Conservation (phyloP, 2,888 invertebrate genomes). For the Athrips mouffetella region DNA sequence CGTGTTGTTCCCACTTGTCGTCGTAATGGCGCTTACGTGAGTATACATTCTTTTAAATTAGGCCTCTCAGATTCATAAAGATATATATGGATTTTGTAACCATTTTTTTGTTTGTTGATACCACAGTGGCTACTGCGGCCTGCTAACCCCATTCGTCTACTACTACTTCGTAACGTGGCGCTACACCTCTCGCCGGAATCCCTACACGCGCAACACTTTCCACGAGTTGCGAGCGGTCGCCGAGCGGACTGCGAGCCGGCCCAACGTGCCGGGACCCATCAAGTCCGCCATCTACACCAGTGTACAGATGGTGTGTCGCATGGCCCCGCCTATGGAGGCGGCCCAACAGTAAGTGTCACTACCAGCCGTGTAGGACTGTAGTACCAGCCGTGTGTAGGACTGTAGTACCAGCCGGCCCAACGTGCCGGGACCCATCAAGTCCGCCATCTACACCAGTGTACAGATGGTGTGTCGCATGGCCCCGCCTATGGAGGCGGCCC, state of each 20-base stretch:
- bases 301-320: conserved; percentile 84
- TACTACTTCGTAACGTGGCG: conserved; percentile 95
- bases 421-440: too few relatives aligned
- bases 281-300: conserved; percentile 77
- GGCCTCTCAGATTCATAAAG: not conserved
- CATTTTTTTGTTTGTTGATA: not conserved
- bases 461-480: too few relatives aligned
- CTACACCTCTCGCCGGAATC: conserved; percentile 96
- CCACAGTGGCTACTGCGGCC: conserved; percentile 92
- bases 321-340: conserved; percentile 80
- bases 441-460: too few relatives aligned
- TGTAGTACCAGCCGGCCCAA: too few relatives aligned
- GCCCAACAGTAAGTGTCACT: conserved; percentile 14
- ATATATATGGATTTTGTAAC: not conserved
- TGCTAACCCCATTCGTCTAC: conserved; percentile 96
- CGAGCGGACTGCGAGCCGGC: conserved; percentile 82
- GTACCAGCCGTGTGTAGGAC: too few relatives aligned
- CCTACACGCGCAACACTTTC: conserved; percentile 94
- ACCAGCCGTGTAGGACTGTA: not conserved
- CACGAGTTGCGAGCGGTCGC: conserved; percentile 87
- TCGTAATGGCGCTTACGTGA: conserved; percentile 91
- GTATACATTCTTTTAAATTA: too few relatives aligned
- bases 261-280: conserved; percentile 83
- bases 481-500: too few relatives aligned
- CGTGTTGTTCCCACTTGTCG: conserved; percentile 89